phyloP scores from a whole-genome alignment of 2,113 vertebrate species.

The Paratilapia polleni region DNA sequence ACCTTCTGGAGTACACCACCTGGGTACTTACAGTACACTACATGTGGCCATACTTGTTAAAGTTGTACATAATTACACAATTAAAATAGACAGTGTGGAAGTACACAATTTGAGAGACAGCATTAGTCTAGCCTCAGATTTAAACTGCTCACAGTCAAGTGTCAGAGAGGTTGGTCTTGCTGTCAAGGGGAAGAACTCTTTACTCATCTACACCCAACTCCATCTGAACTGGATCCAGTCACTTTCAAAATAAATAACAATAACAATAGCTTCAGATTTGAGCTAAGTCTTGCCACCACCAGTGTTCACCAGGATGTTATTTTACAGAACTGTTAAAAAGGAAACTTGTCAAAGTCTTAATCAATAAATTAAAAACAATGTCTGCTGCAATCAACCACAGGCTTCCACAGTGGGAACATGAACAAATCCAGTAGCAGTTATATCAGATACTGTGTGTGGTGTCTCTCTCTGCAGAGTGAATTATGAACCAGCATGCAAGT shows the following conservation, averaged over 20 bases:
- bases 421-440: background rate
- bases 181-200: background rate
- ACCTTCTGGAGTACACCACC: too few relatives aligned
- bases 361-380: background rate
- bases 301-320: background rate
- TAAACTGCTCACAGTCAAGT: too few relatives aligned
- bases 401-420: background rate
- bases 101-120: too few relatives aligned
- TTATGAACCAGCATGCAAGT: conserved; percentile 15
- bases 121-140: too few relatives aligned
- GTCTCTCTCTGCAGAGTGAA: conserved; percentile 14
- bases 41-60: too few relatives aligned
- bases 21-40: too few relatives aligned
- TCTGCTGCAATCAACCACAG: background rate
- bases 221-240: background rate
- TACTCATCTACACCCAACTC: background rate
- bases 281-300: background rate
- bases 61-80: too few relatives aligned
- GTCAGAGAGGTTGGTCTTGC: background rate
- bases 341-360: background rate
- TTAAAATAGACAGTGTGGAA: too few relatives aligned
- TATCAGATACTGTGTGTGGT: background rate
- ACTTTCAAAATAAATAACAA: background rate
- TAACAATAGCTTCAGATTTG: background rate
- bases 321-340: background rate